These are phyloP conservation scores for Dichetophora obliterata DNA, from an alignment of 2,888 invertebrate species.

Conservation along the genomic window DNA sequence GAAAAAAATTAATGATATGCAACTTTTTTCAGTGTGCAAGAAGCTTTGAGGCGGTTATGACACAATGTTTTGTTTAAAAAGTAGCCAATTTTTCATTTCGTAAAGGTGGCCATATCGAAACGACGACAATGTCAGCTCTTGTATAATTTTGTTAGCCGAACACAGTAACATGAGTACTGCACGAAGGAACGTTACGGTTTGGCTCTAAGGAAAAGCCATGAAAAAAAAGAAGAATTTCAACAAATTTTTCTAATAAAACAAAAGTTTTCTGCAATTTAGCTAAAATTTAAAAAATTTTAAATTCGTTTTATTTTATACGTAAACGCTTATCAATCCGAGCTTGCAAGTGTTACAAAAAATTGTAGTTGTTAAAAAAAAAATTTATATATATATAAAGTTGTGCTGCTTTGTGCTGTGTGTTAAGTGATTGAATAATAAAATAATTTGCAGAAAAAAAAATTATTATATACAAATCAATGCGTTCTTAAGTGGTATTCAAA, in stretches of 20 bases:
- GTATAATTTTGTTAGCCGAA: neutral
- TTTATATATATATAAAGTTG: neutral
- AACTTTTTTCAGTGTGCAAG: too few relatives aligned
- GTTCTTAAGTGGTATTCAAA: neutral
- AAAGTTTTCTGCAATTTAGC: neutral
- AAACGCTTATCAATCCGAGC: too few relatives aligned
- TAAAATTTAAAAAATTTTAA: neutral
- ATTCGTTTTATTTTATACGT: neutral
- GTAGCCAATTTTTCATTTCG: too few relatives aligned
- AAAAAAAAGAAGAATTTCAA: neutral
- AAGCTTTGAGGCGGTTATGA: too few relatives aligned
- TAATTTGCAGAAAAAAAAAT: neutral
- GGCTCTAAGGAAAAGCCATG: constrained; percentile 24
- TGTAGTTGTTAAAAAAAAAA: neutral
- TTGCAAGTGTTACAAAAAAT: too few relatives aligned
- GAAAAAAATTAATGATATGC: too few relatives aligned
- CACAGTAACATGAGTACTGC: constrained; percentile 12
- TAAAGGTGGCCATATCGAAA: too few relatives aligned
- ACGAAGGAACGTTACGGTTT: constrained; percentile 19
- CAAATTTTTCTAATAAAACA: neutral
- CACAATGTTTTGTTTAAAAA: too few relatives aligned
- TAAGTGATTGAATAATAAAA: neutral
- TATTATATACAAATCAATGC: neutral
- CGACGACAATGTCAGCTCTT: too few relatives aligned
- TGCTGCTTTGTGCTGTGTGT: neutral